Percentiles rank a stretch among this genome's conserved stretches.
Evolutionary conservation across 2,888 invertebrate genomes (phyloP).

Genomic region (Sceliomorpha sp.): DNA sequence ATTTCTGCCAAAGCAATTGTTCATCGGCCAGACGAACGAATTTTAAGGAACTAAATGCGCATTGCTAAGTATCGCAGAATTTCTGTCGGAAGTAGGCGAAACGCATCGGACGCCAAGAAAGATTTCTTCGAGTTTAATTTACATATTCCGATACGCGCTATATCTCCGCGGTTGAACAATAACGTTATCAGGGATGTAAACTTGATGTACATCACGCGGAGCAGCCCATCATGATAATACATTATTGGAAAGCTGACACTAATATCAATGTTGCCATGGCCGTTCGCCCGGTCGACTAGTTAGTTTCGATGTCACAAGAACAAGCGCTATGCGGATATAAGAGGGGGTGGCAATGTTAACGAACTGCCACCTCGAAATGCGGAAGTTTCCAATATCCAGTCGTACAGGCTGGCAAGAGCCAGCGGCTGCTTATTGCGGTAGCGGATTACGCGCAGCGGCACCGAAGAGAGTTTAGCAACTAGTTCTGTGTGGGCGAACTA

Average conservation of each 20-base stretch:
- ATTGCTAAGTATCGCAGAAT: too few relatives aligned
- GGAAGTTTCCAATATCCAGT: conserved; percentile 59
- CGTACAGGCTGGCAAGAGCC: neutral
- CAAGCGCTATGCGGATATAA: conserved; percentile 40
- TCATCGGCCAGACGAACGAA: too few relatives aligned
- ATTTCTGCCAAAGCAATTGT: neutral
- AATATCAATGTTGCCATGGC: neutral
- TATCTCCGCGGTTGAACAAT: too few relatives aligned
- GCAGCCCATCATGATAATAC: neutral
- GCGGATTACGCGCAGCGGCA: conserved; percentile 28
- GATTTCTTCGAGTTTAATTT: too few relatives aligned
- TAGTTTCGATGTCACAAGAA: conserved; percentile 50
- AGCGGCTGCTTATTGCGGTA: conserved; percentile 15
- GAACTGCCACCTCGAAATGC: conserved; percentile 38
- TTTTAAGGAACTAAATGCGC: too few relatives aligned
- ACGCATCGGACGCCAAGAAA: too few relatives aligned
- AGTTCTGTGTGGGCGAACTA: conserved; percentile 61
- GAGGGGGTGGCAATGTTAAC: conserved; percentile 21
- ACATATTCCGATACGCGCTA: too few relatives aligned
- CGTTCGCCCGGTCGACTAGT: neutral
- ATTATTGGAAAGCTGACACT: conserved; percentile 11
- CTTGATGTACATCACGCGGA: neutral
- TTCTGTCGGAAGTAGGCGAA: neutral
- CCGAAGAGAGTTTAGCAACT: conserved; percentile 64
- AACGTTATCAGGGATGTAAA: neutral